Conservation (phyloP, 92 coral and sea anemone genomes). For the Phenganax marumi region DNA sequence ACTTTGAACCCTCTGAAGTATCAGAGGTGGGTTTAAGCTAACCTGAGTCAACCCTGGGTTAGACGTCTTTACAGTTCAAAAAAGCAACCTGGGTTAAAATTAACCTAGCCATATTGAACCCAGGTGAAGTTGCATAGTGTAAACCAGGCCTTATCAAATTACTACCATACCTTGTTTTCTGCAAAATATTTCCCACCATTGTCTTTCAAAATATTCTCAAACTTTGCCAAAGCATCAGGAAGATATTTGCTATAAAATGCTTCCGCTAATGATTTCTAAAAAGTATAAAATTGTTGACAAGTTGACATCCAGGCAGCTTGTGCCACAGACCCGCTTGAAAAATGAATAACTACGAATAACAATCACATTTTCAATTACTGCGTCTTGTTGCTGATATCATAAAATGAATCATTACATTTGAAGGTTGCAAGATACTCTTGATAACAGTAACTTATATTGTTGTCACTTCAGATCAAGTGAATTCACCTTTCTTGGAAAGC, state of each 20-base stretch:
- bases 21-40: background rate
- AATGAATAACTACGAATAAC: too few species aligned
- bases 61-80: too few species aligned
- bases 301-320: background rate
- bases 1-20: too few species aligned
- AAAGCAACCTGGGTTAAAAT: background rate
- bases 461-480: too few species aligned
- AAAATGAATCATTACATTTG: too few species aligned
- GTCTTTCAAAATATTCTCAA: constrained; percentile 11
- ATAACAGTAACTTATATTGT: too few species aligned
- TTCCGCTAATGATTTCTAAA: constrained; percentile 7
- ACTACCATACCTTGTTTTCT: constrained; percentile 14
- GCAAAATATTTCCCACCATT: constrained; percentile 29
- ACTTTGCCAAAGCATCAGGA: background rate
- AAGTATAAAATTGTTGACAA: background rate
- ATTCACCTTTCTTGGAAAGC: too few species aligned
- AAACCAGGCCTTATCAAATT: background rate
- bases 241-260: background rate
- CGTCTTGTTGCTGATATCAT: too few species aligned
- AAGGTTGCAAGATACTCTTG: too few species aligned
- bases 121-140: background rate
- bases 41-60: too few species aligned
- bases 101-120: background rate
- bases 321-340: background rate
- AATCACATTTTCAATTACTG: too few species aligned